These are phyloP conservation scores for Nephila pilipes DNA, from an alignment of 1,140 invertebrate genomes.

Conservation along the genomic window DNA sequence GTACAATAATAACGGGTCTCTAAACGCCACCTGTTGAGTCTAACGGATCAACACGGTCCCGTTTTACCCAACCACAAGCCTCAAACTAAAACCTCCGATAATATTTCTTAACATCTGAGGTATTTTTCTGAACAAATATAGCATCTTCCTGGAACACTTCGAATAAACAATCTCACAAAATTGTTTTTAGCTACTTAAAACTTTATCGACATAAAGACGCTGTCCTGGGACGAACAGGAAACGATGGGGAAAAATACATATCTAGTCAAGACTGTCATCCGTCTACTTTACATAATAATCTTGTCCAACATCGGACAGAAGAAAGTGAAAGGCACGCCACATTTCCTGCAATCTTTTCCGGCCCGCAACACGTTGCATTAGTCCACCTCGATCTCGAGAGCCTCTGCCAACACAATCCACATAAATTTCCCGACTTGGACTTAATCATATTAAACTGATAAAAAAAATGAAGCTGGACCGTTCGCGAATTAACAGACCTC, in stretches of 20 bases:
- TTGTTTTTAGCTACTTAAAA: not conserved
- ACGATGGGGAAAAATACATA: not conserved
- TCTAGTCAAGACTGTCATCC: not conserved
- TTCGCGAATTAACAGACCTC: constrained; percentile 3
- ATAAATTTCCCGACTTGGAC: not conserved
- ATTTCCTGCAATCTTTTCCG: not conserved
- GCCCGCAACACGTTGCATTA: not conserved
- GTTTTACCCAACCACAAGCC: too few relatives aligned
- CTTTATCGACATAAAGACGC: not conserved
- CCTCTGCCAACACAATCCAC: not conserved
- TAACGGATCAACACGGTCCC: too few relatives aligned
- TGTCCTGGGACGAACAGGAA: not conserved
- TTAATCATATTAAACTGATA: constrained; percentile 24
- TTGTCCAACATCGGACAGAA: not conserved
- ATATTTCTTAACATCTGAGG: too few relatives aligned
- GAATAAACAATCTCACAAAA: not conserved
- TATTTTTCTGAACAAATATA: too few relatives aligned
- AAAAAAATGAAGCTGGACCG: not conserved
- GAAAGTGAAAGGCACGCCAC: not conserved
- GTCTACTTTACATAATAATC: not conserved
- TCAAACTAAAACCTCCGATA: too few relatives aligned
- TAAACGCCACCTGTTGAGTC: too few relatives aligned
- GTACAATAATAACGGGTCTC: too few relatives aligned
- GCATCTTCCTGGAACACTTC: not conserved
- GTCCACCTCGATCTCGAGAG: not conserved